phyloP scores from a whole-genome alignment of 2,888 invertebrate species.

The Tetragonula carbonaria region DNA sequence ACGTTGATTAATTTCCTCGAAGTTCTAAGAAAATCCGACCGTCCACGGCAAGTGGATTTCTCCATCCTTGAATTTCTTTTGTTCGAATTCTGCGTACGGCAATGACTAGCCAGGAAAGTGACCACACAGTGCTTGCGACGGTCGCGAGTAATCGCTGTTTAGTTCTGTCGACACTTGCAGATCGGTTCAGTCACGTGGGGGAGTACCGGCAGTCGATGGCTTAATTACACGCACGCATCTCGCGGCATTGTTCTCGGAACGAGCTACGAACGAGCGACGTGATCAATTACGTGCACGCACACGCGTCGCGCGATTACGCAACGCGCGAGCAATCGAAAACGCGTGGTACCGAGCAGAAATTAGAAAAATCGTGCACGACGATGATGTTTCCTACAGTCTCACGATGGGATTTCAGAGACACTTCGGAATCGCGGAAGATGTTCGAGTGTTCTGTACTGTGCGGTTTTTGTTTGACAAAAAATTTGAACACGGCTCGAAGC shows the following conservation, averaged over 20 bases:
- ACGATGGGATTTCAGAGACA: too few species aligned
- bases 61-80: neutral
- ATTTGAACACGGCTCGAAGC: too few species aligned
- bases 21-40: neutral
- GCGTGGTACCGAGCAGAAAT: constrained; percentile 2
- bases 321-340: neutral
- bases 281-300: constrained; percentile 41
- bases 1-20: neutral
- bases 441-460: too few species aligned
- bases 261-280: constrained; percentile 14
- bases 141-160: neutral
- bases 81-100: neutral
- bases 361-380: neutral
- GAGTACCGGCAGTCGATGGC: constrained; percentile 30
- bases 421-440: too few species aligned
- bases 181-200: constrained; percentile 11
- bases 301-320: constrained; percentile 12
- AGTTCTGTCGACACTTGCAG: constrained; percentile 34
- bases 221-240: constrained; percentile 46
- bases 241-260: constrained; percentile 39
- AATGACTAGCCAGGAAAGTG: neutral
- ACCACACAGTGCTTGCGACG: neutral
- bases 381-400: too few species aligned
- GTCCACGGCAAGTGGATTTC: neutral
- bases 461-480: too few species aligned